Evolutionary conservation across 2,113 vertebrate species (phyloP), one percentile per base, ranked within the genome.

Genomic region (Anhinga anhinga): DNA sequence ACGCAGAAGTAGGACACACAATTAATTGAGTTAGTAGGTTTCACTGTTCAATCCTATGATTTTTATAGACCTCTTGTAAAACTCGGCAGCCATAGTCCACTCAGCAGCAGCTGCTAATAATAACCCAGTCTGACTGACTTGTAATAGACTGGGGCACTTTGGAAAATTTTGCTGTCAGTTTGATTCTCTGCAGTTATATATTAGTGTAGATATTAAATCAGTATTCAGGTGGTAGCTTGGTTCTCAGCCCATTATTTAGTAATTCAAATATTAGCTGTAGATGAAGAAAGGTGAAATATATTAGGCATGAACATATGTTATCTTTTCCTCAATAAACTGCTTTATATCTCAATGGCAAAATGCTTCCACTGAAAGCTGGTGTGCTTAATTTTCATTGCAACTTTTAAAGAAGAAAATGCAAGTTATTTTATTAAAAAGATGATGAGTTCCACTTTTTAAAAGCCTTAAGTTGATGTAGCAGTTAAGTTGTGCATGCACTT

Each of bases 171-270:
- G 27, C 47, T 93, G 73, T 34, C 86, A 78, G 22, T 89, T 90
- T 86, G 49, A 40, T 63, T 93, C 62, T 88, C 56, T 89, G 25
- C 38, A 77, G 61, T 78, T 84, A 47, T 36, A 21, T 86, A 30
- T 65, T 78, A 71, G 72, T 25, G 56, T n/a, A 58, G 38, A 34
- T 82, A 63, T 84, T 77, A 86, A 86, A 82, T 95, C 86, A 79
- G 45, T 53, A 80, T 93, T 95, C 67, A 40, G 47, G 26, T 52
- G 32, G 32, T 61, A 87, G 49, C 59, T 82, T 83, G 50, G 17
- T 91, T 88, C 65, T 90, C 59, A 94, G 32, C 14, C 62, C 55
- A 70, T 76, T 89, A 73, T 93, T 95, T 85, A 93, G 50, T 82
- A 82, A 89, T 87, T 90, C 62, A 69, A 53, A 32, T 80, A 80